These are phyloP conservation scores for Bradypodion pumilum DNA, from an alignment of 2,797 vertebrate species.

Conservation along the genomic window DNA sequence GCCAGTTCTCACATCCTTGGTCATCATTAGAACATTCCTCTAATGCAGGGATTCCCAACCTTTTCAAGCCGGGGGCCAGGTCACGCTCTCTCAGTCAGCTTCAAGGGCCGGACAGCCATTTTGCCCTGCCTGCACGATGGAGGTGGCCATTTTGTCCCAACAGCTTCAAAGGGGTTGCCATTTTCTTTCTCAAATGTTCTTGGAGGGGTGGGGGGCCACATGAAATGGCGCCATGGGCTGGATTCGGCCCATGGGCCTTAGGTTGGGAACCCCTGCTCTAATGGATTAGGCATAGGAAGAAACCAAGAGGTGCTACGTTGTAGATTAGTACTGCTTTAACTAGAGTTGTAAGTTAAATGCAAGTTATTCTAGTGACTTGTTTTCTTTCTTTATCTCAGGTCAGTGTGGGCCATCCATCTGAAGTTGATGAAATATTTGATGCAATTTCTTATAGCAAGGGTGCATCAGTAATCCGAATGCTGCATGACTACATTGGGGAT, in stretches of 20 bases:
- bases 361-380: slow-evolving; percentile 48
- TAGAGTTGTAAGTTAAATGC: slow-evolving; percentile 33
- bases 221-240: no score
- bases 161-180: no score
- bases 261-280: no score
- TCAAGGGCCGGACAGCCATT: no score
- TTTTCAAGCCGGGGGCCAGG: no score
- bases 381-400: slow-evolving; percentile 78
- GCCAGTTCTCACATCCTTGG: background rate
- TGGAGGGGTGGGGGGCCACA: no score
- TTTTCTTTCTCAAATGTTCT: no score
- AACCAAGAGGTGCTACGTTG: background rate
- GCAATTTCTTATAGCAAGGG: slow-evolving; percentile 99
- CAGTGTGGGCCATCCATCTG: slow-evolving; percentile 94
- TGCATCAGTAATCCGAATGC: slow-evolving; percentile 97
- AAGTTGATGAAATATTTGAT: slow-evolving; percentile 99
- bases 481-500: slow-evolving; percentile 97
- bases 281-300: background rate
- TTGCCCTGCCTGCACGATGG: no score
- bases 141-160: no score
- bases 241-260: no score
- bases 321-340: background rate
- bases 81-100: no score
- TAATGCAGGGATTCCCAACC: no score
- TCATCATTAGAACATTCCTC: background rate